These are phyloP conservation scores for Apoderus coryli DNA, from an alignment of 2,888 invertebrate species.

Conservation along the genomic window DNA sequence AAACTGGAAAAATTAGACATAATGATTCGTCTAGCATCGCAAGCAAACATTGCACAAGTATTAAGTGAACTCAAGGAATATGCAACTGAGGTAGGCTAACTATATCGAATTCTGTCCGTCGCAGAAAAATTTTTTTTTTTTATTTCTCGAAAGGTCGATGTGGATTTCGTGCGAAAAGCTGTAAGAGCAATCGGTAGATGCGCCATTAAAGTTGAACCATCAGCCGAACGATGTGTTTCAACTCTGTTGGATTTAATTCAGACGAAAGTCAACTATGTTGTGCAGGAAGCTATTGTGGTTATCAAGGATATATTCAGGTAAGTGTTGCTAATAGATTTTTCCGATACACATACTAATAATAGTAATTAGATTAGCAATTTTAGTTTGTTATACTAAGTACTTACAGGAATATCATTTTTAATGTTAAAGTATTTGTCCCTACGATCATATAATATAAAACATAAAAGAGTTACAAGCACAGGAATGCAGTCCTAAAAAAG, in stretches of 20 bases:
- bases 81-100: conserved; percentile 67
- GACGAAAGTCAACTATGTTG: conserved; percentile 99
- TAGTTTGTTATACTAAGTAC: no score
- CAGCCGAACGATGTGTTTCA: conserved; percentile 95
- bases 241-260: conserved; percentile 95
- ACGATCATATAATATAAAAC: no score
- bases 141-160: conserved; percentile 47
- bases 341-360: no score
- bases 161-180: conserved; percentile 98
- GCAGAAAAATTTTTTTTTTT: background rate
- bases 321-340: no score
- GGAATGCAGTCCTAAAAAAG: no score
- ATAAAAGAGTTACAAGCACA: no score
- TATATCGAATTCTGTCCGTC: background rate
- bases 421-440: no score
- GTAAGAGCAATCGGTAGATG: conserved; percentile 97
- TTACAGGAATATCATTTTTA: no score
- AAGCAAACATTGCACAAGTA: conserved; percentile 96
- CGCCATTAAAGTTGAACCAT: conserved; percentile 95
- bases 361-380: no score
- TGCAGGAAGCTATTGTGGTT: conserved; percentile 98
- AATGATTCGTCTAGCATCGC: conserved; percentile 96
- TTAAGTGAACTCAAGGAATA: conserved; percentile 96
- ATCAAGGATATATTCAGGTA: conserved; percentile 86
- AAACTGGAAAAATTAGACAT: conserved; percentile 98